Percentiles rank a stretch among this genome's conserved stretches.
Conservation (phyloP, 2,797 vertebrate genomes). For the Tenualosa ilisha region DNA sequence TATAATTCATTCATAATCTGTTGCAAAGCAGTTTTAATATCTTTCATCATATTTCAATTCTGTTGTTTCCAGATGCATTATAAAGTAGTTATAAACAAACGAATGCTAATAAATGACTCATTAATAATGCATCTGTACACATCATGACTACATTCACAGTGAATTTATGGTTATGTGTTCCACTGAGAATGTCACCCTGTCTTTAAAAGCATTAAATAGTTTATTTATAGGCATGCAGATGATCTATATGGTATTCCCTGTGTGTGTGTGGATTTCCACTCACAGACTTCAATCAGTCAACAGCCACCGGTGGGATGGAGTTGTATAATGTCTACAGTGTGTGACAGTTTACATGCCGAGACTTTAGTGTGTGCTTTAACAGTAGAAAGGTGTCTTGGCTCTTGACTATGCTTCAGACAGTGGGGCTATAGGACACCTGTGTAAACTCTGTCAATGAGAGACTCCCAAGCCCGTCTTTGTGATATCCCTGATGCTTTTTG, state of each 20-base stretch:
- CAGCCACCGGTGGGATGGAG: neutral
- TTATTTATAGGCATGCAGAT: neutral
- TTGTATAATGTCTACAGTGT: neutral
- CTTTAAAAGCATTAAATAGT: neutral
- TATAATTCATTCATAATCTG: neutral
- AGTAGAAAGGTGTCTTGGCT: neutral
- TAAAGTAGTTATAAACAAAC: neutral
- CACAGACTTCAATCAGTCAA: neutral
- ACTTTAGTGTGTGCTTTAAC: neutral
- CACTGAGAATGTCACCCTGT: neutral
- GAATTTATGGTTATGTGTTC: neutral
- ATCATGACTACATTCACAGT: neutral
- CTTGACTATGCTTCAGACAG: no score
- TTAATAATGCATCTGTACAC: neutral
- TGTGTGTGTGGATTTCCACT: neutral
- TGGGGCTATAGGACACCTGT: neutral
- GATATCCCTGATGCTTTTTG: conserved; percentile 45
- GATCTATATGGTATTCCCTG: neutral
- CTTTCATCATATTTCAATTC: neutral
- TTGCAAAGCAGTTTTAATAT: neutral
- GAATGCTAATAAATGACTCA: neutral
- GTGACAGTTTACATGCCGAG: neutral
- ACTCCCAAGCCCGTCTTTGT: neutral
- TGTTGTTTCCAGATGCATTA: neutral
- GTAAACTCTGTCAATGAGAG: neutral